Evolutionary conservation across 2,888 invertebrate species (phyloP), one percentile per base, ranked within the genome.

Genomic region (Nomada hirtipes): DNA sequence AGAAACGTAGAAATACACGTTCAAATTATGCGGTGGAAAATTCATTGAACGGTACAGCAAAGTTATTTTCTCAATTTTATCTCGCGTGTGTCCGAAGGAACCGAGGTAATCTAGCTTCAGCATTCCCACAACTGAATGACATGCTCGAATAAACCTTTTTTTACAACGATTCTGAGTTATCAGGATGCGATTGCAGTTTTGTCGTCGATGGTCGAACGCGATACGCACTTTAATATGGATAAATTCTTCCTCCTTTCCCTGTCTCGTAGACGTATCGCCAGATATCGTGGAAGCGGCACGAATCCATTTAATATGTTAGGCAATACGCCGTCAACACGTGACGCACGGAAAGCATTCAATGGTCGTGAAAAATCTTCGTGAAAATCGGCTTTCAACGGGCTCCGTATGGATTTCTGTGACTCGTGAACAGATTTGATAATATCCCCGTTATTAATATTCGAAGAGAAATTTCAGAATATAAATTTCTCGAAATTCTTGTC

Each of bases 301-400:
- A 85, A 86, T 89, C 84, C 86, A 84, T 90, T 89, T 89, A 86
- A 84, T 88, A 84, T 85, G 78, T 85, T 82, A 70, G 71, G 53
- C 65, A 23, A 63, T 53, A 60, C 68, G 75, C 70, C 65, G 64
- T 26, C 64, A 67, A 61, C 76, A 68, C 67, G 53, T 55, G 64
- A 18, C 60, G 53, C 42, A 42, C 47, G 73, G 69, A 50, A 63
- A 78, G 55, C 76, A 77, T 64, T 74, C 80, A 77, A 81, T 78
- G 68, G 59, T 36, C 20, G 71, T 53, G 75, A 73, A 63, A 74
- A 70, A 63, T 76, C 71, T 78, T 68, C 26, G 57, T 11, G 57
- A 65, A 82, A 83, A 83, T 77, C 67, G 77, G 57, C 69, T 71
- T 70, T 71, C 77, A 50, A 74, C 61, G 65, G 65, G 10, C 57